Evolutionary conservation across 2,888 invertebrate species (phyloP).

Genomic region (Leptopterna dolabrata): DNA sequence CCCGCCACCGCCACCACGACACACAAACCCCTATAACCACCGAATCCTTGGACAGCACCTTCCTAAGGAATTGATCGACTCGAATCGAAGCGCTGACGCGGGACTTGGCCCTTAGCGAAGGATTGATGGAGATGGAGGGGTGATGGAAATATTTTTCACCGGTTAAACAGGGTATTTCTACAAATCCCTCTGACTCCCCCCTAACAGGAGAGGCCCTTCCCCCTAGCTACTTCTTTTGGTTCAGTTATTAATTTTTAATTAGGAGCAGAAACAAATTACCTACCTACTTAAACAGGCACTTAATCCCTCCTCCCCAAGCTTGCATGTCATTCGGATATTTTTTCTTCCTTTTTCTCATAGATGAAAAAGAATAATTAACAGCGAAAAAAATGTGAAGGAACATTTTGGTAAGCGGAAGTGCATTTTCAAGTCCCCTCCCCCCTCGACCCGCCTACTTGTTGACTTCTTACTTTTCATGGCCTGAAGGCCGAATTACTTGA

Average conservation of each 20-base stretch:
- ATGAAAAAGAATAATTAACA: not conserved
- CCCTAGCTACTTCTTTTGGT: not conserved
- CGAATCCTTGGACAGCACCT: not conserved
- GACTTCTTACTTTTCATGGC: not conserved
- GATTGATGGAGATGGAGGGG: constrained; percentile 24
- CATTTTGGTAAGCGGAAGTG: not conserved
- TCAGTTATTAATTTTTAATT: not conserved
- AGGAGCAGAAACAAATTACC: not conserved
- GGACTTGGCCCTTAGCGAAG: not conserved
- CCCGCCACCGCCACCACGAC: too few species aligned
- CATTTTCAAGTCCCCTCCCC: not conserved
- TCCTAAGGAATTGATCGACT: not conserved
- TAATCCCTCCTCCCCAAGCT: not conserved
- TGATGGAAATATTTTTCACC: constrained; percentile 25
- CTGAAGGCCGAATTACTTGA: not conserved
- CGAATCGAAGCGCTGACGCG: not conserved
- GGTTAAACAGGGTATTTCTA: not conserved
- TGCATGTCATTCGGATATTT: not conserved
- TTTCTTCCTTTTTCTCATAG: not conserved
- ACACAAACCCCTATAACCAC: not conserved
- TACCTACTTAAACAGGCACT: not conserved
- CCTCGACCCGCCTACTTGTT: not conserved
- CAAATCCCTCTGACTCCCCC: not conserved
- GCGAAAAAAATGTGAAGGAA: not conserved
- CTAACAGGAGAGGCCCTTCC: not conserved